These are phyloP conservation scores for Apteryx owenii DNA, from an alignment of 2,113 vertebrate genomes.

Conservation along the genomic window DNA sequence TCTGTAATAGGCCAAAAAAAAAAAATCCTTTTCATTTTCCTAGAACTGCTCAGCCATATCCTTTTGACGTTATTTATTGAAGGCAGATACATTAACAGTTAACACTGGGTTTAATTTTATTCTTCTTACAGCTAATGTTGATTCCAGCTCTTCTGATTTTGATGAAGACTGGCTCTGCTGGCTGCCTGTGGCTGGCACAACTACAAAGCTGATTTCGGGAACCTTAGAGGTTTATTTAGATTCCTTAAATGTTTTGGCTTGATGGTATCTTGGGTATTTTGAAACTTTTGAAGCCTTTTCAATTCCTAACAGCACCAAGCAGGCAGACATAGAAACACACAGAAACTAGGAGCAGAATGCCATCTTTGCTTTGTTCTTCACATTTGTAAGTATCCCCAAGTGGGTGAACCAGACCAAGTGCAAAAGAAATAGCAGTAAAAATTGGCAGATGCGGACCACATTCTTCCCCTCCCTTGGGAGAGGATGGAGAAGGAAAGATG, in stretches of 20 bases:
- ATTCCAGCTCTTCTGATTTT: slow-evolving; percentile 58
- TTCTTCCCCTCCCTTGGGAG: not conserved
- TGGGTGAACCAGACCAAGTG: not conserved
- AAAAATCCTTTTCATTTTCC: not conserved
- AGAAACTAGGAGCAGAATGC: not conserved
- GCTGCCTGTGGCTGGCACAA: slow-evolving; percentile 50
- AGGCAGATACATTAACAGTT: slow-evolving; percentile 28
- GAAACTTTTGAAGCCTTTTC: slow-evolving; percentile 55
- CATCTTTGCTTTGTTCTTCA: slow-evolving; percentile 12
- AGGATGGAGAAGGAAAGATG: not conserved
- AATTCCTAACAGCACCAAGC: slow-evolving; percentile 11
- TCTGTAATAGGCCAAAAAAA: not conserved
- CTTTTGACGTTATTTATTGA: slow-evolving; percentile 25
- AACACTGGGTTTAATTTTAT: slow-evolving; percentile 25
- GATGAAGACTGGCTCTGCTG: slow-evolving; percentile 62
- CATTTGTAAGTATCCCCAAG: not conserved
- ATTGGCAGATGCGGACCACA: not conserved
- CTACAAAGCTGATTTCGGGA: slow-evolving; percentile 60
- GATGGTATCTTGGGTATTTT: slow-evolving; percentile 46
- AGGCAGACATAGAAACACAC: not conserved
- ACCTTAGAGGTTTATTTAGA: slow-evolving; percentile 53
- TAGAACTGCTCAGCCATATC: not conserved
- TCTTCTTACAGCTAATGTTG: not conserved
- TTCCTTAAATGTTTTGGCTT: slow-evolving; percentile 60
- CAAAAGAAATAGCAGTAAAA: not conserved